phyloP scores from a whole-genome alignment of 2,113 vertebrate genomes.

The Microcebus murinus region DNA sequence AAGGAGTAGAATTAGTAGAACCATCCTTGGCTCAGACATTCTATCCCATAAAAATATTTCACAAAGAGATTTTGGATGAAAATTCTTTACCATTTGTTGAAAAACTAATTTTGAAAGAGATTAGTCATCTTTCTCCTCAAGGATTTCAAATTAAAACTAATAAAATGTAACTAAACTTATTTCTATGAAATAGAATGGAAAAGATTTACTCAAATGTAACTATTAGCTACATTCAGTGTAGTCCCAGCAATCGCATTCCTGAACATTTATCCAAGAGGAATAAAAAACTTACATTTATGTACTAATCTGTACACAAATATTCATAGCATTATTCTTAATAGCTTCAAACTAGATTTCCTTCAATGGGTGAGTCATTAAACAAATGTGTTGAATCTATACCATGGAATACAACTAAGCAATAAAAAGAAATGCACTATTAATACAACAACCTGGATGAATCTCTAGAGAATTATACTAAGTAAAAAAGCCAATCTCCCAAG shows the following conservation, averaged over 20 bases:
- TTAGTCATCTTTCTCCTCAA: background rate
- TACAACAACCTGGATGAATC: background rate
- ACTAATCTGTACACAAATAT: background rate
- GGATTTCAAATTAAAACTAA: background rate
- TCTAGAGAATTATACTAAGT: background rate
- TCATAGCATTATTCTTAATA: background rate
- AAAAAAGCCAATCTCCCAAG: background rate
- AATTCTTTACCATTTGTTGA: background rate
- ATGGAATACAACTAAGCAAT: background rate
- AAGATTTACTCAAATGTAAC: background rate
- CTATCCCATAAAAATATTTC: background rate
- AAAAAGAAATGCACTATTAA: background rate
- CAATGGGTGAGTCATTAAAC: background rate
- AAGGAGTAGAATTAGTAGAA: background rate
- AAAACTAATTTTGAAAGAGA: conserved; percentile 34
- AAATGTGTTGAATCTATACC: background rate
- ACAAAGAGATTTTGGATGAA: background rate
- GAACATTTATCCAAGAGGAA: background rate
- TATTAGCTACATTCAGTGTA: background rate
- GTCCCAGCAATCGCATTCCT: background rate
- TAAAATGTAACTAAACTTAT: background rate
- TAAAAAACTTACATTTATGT: background rate
- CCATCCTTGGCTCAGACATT: background rate
- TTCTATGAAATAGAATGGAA: background rate
- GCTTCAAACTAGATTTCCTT: background rate